Percentiles rank a stretch among this genome's conserved stretches.
These are phyloP conservation scores for Lithophane leautieri DNA, from an alignment of 2,888 invertebrate species.

Conservation along the genomic window DNA sequence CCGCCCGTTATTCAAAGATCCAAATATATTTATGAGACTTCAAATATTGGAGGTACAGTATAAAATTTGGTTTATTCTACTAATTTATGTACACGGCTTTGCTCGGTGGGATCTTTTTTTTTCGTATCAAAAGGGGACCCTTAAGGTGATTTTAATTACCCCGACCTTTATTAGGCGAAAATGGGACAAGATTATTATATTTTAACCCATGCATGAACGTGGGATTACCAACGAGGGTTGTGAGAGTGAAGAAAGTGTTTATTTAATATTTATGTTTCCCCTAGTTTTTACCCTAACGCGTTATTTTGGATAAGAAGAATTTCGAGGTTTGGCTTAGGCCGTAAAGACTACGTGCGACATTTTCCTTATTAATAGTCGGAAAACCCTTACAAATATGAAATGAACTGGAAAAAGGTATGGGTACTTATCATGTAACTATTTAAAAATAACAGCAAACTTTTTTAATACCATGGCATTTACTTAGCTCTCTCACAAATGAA, in stretches of 20 bases:
- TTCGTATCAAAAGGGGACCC: slow-evolving; percentile 36
- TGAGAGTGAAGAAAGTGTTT: slow-evolving; percentile 33
- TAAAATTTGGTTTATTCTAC: slow-evolving; percentile 44
- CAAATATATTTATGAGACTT: slow-evolving; percentile 54
- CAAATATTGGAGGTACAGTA: slow-evolving; percentile 27
- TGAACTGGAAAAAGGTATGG: slow-evolving; percentile 19
- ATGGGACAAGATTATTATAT: slow-evolving; percentile 63
- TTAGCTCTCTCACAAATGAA: not conserved
- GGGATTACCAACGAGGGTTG: slow-evolving; percentile 51
- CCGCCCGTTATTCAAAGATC: slow-evolving; percentile 41
- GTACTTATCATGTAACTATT: slow-evolving; percentile 8
- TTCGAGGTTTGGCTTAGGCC: slow-evolving; percentile 14
- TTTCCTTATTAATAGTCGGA: slow-evolving; percentile 44
- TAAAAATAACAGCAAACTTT: not conserved
- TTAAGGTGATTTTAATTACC: slow-evolving; percentile 56
- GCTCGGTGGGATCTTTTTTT: slow-evolving; percentile 49
- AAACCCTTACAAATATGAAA: slow-evolving; percentile 22
- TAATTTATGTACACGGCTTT: slow-evolving; percentile 43
- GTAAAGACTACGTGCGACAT: slow-evolving; percentile 34
- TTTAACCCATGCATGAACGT: slow-evolving; percentile 52
- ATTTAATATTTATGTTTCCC: slow-evolving; percentile 36
- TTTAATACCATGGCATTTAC: not conserved
- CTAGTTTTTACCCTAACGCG: slow-evolving; percentile 41
- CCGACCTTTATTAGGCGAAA: slow-evolving; percentile 57
- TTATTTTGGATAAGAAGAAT: slow-evolving; percentile 20